Percentiles rank a stretch among this genome's conserved stretches.
Conservation (phyloP, 2,113 vertebrate genomes). For the Dipodomys stephensi region DNA sequence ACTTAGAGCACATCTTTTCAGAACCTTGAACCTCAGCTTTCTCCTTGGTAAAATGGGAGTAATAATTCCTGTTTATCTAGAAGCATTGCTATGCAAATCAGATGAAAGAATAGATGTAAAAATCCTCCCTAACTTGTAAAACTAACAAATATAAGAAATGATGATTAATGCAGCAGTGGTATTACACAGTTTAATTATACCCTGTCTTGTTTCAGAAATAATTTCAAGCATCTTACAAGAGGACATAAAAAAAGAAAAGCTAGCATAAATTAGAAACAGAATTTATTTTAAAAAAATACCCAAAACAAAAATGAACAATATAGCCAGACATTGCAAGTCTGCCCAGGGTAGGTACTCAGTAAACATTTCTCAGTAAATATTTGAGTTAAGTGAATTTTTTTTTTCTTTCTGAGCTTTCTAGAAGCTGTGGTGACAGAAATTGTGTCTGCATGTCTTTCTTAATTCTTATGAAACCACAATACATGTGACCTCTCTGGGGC, state of each 20-base stretch:
- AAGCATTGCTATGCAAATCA: not conserved
- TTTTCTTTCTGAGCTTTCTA: not conserved
- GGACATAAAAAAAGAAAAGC: constrained; percentile 53
- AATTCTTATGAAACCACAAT: constrained; percentile 22
- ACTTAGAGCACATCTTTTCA: not conserved
- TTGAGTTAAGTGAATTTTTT: not conserved
- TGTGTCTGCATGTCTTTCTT: not conserved
- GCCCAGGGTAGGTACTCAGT: not conserved
- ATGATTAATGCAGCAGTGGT: constrained; percentile 60
- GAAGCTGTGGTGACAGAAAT: not conserved
- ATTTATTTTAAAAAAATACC: not conserved
- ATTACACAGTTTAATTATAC: constrained; percentile 59
- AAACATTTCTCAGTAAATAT: constrained; percentile 49
- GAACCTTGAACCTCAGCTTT: not conserved
- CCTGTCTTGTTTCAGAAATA: constrained; percentile 63
- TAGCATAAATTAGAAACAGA: constrained; percentile 60
- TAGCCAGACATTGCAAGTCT: not conserved
- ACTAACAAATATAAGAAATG: constrained; percentile 11
- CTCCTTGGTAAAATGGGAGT: constrained; percentile 19
- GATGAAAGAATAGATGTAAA: constrained; percentile 25
- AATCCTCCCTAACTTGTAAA: constrained; percentile 44
- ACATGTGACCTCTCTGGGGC: not conserved
- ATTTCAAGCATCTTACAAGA: constrained; percentile 60
- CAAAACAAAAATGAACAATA: not conserved
- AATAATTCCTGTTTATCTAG: constrained; percentile 35